Conservation (phyloP, 2,113 vertebrate species). For the Chaetodon trifascialis region DNA sequence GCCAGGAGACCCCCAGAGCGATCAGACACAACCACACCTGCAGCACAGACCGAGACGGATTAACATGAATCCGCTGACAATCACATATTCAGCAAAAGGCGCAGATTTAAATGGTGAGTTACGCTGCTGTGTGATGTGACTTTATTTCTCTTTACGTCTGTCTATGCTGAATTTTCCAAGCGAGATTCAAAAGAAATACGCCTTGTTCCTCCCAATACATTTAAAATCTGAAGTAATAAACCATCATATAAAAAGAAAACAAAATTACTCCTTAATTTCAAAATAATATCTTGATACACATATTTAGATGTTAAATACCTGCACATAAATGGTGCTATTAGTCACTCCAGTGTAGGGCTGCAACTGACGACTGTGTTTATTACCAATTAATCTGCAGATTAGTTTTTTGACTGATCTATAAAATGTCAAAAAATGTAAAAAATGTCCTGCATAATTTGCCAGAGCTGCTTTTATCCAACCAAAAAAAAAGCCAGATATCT, state of each 20-base stretch:
- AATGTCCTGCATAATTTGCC: too few relatives aligned
- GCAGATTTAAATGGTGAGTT: background rate
- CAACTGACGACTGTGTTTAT: background rate
- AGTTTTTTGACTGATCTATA: background rate
- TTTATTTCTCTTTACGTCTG: background rate
- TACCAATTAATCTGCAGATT: background rate
- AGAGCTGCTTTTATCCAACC: background rate
- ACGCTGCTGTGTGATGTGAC: background rate
- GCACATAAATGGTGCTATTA: background rate
- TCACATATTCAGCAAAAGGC: background rate
- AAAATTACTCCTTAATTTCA: too few relatives aligned
- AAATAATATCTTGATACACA: background rate
- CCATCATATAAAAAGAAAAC: too few relatives aligned
- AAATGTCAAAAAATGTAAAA: too few relatives aligned
- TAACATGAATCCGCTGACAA: background rate
- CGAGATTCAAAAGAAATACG: background rate
- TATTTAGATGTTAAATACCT: background rate
- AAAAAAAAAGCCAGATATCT: background rate
- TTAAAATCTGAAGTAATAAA: too few relatives aligned
- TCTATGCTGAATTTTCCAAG: too few relatives aligned
- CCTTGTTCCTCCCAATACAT: too few relatives aligned
- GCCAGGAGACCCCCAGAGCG: slow-evolving; percentile 86
- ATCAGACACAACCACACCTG: slow-evolving; percentile 91
- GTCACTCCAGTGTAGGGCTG: background rate
- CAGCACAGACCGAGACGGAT: slow-evolving; percentile 30